Base-by-base conservation (phyloP, 2,888 invertebrate genomes). In the Schizotus pectinicornis region DNA sequence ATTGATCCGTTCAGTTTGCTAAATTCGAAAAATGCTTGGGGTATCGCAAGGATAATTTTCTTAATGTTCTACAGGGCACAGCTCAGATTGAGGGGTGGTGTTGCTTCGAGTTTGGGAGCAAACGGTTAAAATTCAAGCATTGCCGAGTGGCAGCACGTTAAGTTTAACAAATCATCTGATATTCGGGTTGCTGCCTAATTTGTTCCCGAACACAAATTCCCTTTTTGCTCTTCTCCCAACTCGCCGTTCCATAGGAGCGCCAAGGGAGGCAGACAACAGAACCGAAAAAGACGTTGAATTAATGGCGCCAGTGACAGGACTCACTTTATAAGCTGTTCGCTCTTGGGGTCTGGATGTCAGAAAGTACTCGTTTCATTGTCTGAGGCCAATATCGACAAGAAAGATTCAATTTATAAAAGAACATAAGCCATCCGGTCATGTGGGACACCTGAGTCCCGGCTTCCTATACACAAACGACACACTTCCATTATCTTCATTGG, bases 301-400 rank as follows among this genome's bases (percentile, higher is more conserved):
- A 41, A 41, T 41, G 41, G 41, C 22, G 11, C 8, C 8, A 22
- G 30, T 41, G 41, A 41, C 41, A 41, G 41, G 41, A 41, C 12
- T 41, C 41, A 11, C 6, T 31, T 41, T 41, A 41, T 41, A 41
- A 41, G 22, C 7, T 22, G 41, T 7, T 8, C 41, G 31, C 41
- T 22, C 1, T 8, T 9, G 22, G 31, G 22, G 30, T 31, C n/a
- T 12, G 39, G 12, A 34, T 36, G 34, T 43, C 36, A 88, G 39
- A 48, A 52, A 45, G 39, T 59, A 50, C 45, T 47, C 22, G 47
- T 48, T 59, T 50, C 42, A 55, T 55, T 49, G 43, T 47, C 49
- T 48, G 52, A 38, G 42, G 34, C 54, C 59, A 64, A 56, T 62
- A 64, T 65, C 59, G 65, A 59, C 63, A 58, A 61, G 59, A 56